These are phyloP conservation scores for Megaceryle maxima DNA, from an alignment of 2,113 vertebrate species.

Conservation along the genomic window DNA sequence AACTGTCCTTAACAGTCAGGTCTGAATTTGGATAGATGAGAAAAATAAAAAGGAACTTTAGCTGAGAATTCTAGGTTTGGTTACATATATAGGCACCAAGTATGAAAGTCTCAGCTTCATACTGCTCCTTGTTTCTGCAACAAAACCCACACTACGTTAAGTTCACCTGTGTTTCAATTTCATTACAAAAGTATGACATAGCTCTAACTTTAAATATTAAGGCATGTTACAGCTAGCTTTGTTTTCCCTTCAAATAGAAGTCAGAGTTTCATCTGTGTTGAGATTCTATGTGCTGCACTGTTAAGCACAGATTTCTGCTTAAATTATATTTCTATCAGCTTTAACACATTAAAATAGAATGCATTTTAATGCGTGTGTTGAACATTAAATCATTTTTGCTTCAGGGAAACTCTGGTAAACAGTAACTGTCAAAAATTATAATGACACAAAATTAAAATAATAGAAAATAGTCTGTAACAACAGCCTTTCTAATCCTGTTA, in stretches of 20 bases:
- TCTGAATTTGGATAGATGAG: not conserved
- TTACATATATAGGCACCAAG: not conserved
- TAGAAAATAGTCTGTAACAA: conserved; percentile 66
- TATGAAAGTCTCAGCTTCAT: not conserved
- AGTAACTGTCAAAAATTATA: conserved; percentile 77
- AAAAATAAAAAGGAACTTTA: conserved; percentile 2
- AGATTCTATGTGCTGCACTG: conserved; percentile 62
- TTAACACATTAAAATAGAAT: conserved; percentile 72
- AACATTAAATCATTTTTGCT: conserved; percentile 75
- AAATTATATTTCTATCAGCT: conserved; percentile 76
- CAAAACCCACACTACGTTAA: not conserved
- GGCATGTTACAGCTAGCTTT: not conserved
- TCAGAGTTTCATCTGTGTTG: conserved; percentile 53
- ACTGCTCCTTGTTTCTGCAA: not conserved
- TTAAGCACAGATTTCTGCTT: conserved; percentile 70
- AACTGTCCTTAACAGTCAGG: not conserved
- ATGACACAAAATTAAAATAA: conserved; percentile 76
- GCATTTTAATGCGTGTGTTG: conserved; percentile 71
- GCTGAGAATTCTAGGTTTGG: not conserved
- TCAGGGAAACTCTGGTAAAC: conserved; percentile 74
- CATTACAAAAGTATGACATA: not conserved
- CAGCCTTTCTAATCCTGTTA: conserved; percentile 71
- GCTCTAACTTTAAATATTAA: not conserved
- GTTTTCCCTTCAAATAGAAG: conserved; percentile 15
- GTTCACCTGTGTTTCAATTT: not conserved